phyloP scores from a whole-genome alignment of 2,113 vertebrate genomes.

The Myiopsitta monachus region DNA sequence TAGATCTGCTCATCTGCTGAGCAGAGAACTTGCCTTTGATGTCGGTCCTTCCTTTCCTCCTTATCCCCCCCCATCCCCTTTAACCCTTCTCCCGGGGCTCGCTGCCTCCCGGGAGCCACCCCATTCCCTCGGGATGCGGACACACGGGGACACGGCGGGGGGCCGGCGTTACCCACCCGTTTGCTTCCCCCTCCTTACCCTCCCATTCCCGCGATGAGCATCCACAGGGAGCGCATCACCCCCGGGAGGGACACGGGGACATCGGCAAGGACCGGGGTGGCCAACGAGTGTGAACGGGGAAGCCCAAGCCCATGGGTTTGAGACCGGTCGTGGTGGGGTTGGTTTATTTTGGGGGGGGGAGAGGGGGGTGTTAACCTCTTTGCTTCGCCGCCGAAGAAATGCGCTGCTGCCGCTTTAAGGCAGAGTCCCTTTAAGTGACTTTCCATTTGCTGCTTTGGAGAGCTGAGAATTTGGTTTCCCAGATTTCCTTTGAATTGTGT shows the following conservation, averaged over 20 bases:
- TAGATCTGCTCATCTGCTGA: conserved; percentile 74
- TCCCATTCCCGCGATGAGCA: background rate
- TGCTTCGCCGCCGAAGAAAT: background rate
- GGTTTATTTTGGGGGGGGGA: background rate
- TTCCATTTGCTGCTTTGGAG: conserved; percentile 66
- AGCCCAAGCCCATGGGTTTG: background rate
- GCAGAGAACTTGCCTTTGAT: conserved; percentile 79
- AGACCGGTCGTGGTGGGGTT: background rate
- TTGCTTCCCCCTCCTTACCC: background rate
- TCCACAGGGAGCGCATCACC: background rate
- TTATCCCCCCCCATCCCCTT: background rate
- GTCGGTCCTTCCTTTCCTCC: conserved; percentile 65
- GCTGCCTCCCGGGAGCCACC: background rate
- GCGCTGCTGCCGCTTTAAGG: conserved; percentile 50
- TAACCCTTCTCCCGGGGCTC: background rate
- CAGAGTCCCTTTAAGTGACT: conserved; percentile 68
- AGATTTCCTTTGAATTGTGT: conserved; percentile 61
- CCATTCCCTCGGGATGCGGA: background rate
- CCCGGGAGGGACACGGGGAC: background rate
- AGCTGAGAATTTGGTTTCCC: conserved; percentile 67
- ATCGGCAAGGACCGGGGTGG: background rate
- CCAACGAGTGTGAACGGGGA: background rate
- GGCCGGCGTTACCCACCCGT: accelerated
- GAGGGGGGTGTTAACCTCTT: background rate
- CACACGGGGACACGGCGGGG: background rate